Percentiles rank a stretch among this genome's conserved stretches.
Evolutionary conservation across 2,797 vertebrate species (phyloP).

Genomic region (Periparus ater): DNA sequence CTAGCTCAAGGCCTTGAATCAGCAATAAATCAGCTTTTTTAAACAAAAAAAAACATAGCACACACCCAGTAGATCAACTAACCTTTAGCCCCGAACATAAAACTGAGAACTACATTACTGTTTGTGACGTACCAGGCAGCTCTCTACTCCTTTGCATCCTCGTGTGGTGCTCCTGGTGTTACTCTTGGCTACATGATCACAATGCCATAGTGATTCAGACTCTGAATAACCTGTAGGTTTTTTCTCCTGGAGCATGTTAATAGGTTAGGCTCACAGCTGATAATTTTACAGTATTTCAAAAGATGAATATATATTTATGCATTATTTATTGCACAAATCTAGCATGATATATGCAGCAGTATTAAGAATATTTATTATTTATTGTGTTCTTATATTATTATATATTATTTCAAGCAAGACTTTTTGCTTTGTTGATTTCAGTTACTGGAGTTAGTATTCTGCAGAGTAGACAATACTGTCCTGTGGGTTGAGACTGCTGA

Average conservation of each 20-base stretch:
- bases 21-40: slow-evolving; percentile 12
- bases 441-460: slow-evolving; percentile 53
- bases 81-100: background rate
- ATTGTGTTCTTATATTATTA: slow-evolving; percentile 64
- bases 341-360: slow-evolving; percentile 59
- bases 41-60: background rate
- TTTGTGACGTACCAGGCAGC: background rate
- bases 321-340: slow-evolving; percentile 72
- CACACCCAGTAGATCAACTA: slow-evolving; percentile 19
- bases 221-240: slow-evolving; percentile 15
- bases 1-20: background rate
- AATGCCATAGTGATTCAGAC: background rate
- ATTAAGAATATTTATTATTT: slow-evolving; percentile 75
- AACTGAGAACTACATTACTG: background rate
- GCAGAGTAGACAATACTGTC: background rate
- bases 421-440: slow-evolving; percentile 17
- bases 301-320: slow-evolving; percentile 64
- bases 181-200: background rate
- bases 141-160: background rate
- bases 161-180: background rate
- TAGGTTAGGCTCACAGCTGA: slow-evolving; percentile 55
- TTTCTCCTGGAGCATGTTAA: slow-evolving; percentile 31
- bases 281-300: slow-evolving; percentile 68
- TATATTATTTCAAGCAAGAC: slow-evolving; percentile 59
- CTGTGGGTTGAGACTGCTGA: background rate